phyloP scores from a whole-genome alignment of 1,140 invertebrate genomes.

The Lepidotrigona ventralis region DNA sequence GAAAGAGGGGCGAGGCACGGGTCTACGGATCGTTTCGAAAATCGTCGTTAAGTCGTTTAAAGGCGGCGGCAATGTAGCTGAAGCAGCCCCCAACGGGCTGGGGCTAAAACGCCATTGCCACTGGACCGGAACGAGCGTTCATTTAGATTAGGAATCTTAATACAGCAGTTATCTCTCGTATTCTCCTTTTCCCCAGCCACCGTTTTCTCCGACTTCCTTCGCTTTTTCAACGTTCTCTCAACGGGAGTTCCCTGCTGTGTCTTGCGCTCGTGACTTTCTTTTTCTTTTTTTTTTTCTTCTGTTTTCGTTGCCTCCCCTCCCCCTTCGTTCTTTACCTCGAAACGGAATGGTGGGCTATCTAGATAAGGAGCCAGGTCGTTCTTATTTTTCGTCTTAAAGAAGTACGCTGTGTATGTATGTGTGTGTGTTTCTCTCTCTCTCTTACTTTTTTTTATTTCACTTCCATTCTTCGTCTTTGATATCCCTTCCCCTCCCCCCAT shows the following conservation, averaged over 20 bases:
- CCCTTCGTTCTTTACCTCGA: slow-evolving; percentile 50
- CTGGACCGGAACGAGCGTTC: slow-evolving; percentile 65
- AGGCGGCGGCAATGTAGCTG: slow-evolving; percentile 37
- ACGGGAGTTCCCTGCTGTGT: slow-evolving; percentile 22
- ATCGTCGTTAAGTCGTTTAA: slow-evolving; percentile 59
- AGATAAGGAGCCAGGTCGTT: slow-evolving; percentile 55
- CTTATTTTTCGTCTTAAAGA: slow-evolving; percentile 61
- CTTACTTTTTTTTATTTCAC: not conserved
- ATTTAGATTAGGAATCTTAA: slow-evolving; percentile 70
- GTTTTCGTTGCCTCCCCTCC: not conserved
- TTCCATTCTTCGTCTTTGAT: not conserved
- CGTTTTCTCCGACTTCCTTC: not conserved
- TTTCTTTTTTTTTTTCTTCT: slow-evolving; percentile 1
- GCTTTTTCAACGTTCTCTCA: slow-evolving; percentile 24
- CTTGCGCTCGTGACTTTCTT: slow-evolving; percentile 47
- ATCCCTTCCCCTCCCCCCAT: not conserved
- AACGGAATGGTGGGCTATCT: slow-evolving; percentile 58
- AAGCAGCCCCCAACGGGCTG: not conserved
- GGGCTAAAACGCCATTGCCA: slow-evolving; percentile 48
- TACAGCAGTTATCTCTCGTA: slow-evolving; percentile 60
- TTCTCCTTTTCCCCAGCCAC: too few species aligned
- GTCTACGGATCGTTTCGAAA: slow-evolving; percentile 31
- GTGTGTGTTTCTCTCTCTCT: not conserved
- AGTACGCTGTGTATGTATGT: slow-evolving; percentile 19
- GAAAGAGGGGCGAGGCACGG: too few species aligned